These are phyloP conservation scores for Lysiphlebus fabarum DNA, from an alignment of 1,140 invertebrate species.

Conservation along the genomic window DNA sequence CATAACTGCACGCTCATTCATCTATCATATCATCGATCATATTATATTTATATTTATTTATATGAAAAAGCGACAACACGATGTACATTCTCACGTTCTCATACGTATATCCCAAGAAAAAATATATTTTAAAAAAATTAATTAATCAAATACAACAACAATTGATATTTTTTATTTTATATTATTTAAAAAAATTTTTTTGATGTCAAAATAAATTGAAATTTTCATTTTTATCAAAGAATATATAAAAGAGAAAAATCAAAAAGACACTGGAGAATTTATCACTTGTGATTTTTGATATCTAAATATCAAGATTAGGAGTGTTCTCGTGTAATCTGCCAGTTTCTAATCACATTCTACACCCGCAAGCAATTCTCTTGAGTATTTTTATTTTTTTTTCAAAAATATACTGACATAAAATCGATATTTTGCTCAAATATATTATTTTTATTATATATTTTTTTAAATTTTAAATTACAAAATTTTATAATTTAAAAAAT, in stretches of 20 bases:
- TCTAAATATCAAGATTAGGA: constrained; percentile 44
- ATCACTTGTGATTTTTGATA: constrained; percentile 1
- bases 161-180: background rate
- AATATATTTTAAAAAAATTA: background rate
- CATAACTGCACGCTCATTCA: constrained; percentile 8
- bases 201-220: too few species aligned
- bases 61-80: constrained; percentile 17
- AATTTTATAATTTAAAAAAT: too few species aligned
- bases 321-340: constrained; percentile 52
- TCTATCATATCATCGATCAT: constrained; percentile 23
- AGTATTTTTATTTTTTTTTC: constrained; percentile 51
- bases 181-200: background rate
- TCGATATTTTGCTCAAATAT: too few species aligned
- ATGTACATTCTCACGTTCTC: constrained; percentile 24
- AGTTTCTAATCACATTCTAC: constrained; percentile 37
- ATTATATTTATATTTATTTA: too few species aligned
- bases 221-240: background rate
- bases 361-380: constrained; percentile 38
- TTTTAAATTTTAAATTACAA: too few species aligned
- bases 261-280: constrained; percentile 5
- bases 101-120: background rate
- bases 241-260: background rate
- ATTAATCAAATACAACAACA: too few species aligned
- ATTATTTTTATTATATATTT: too few species aligned
- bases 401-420: constrained; percentile 52